Evolutionary conservation across 2,113 vertebrate species (phyloP), one percentile per base, ranked within the genome.

Genomic region (Planiliza haematocheilus): DNA sequence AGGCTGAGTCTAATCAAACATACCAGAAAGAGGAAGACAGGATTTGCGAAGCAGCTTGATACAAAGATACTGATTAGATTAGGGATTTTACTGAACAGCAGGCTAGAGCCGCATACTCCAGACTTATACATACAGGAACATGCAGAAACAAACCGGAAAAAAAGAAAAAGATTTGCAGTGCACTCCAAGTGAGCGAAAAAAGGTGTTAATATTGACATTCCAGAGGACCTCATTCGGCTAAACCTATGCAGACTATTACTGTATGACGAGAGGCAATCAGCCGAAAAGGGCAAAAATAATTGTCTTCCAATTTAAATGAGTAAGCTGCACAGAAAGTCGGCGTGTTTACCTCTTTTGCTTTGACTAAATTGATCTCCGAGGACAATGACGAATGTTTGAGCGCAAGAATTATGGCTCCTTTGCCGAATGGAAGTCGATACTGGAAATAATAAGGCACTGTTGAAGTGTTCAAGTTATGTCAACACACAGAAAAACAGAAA

Each of bases 31-130:
- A 64, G 46, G 71, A 70, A 62, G 66, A 73, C 39, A 20, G 84
- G 90, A 84, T 91, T 92, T 86, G 76, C 57, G 41, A 77, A 90
- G 76, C 85, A 85, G 79, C 74, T 73, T 84, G 76, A 90, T 81
- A 75, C 68, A 77, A 73, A 85, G 81, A 85, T 70, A 58, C 69
- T 69, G 82, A 86, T 85, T 73, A 83, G 77, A 88, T 88, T 78
- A 50, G 74, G 79, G 82, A 83, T 89, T 86, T 87, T 85, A 70
- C 75, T 49, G 59, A 83, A 69, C 79, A 74, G 79, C 74, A 71
- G 68, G 80, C 63, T 62, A 37, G 58, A 78, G 66, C 39, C 48
- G 45, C 84, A 77, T 50, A 52, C 64, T 57, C 67, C 50, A 69
- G 41, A 30, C 39, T 52, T 42, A 74, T 55, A 63, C 61, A 66